Evolutionary conservation across 2,113 vertebrate genomes (phyloP).

Genomic region (Chrysochloris asiatica): DNA sequence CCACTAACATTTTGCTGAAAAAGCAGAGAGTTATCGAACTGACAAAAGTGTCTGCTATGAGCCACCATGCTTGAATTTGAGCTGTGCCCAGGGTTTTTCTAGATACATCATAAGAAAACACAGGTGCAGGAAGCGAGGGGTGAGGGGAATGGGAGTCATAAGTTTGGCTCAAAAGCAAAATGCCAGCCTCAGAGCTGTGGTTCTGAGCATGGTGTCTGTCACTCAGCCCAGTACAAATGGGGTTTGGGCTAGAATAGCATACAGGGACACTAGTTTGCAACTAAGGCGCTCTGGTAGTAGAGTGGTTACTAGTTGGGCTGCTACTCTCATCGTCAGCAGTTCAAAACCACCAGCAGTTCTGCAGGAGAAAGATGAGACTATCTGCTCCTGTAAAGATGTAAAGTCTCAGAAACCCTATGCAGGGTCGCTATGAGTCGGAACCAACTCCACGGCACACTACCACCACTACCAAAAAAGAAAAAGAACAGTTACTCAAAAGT

Average conservation of each 20-base stretch:
- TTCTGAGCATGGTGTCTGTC: not conserved
- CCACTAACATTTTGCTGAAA: not conserved
- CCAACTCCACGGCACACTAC: no score
- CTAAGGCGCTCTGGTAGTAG: not conserved
- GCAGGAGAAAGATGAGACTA: no score
- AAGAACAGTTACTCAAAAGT: not conserved
- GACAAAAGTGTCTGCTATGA: not conserved
- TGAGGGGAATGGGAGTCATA: not conserved
- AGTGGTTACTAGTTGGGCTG: no score
- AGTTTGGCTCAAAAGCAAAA: constrained; percentile 3
- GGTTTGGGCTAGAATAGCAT: not conserved
- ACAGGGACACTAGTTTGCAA: not conserved
- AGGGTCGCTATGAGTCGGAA: no score
- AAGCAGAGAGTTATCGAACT: not conserved
- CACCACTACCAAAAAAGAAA: no score
- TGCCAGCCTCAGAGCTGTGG: not conserved
- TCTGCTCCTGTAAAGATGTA: no score
- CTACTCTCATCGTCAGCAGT: no score
- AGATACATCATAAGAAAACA: not conserved
- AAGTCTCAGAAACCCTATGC: no score
- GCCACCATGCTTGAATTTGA: not conserved
- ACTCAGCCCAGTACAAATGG: not conserved
- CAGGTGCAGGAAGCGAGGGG: no score
- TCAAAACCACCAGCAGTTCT: no score
- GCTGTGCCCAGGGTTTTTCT: not conserved